These are phyloP conservation scores for Cavia aperea DNA, from an alignment of 2,113 vertebrate genomes.

Conservation along the genomic window DNA sequence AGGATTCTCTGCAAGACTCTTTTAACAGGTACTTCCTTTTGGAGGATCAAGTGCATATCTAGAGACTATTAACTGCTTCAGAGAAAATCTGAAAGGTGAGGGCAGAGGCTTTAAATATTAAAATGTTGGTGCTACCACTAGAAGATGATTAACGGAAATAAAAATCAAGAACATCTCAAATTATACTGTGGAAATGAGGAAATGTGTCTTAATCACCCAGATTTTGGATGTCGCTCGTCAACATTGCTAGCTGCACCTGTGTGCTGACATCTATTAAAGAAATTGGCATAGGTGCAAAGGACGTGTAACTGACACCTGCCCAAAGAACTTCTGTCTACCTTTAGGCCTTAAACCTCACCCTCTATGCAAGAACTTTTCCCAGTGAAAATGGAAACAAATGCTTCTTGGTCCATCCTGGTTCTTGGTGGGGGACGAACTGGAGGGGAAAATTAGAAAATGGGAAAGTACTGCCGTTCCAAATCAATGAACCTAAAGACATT, in stretches of 20 bases:
- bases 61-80: not conserved
- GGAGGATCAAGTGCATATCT: not conserved
- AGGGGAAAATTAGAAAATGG: not conserved
- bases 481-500: constrained; percentile 59
- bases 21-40: not conserved
- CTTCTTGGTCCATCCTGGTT: not conserved
- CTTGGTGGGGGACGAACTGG: not conserved
- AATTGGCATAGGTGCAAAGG: not conserved
- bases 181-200: constrained; percentile 14
- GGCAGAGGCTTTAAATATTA: not conserved
- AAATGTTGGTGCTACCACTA: constrained; percentile 32
- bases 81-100: not conserved
- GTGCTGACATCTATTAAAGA: not conserved
- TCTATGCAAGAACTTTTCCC: not conserved
- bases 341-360: not conserved
- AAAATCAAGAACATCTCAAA: constrained; percentile 42
- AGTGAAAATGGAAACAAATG: not conserved
- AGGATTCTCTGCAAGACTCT: not conserved
- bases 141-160: constrained; percentile 13
- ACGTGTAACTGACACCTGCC: not conserved
- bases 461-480: constrained; percentile 21
- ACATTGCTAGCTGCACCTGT: not conserved
- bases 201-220: not conserved
- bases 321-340: not conserved
- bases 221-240: not conserved